A percentile compares a stretch with the other conserved stretches of the same genome.
These are phyloP conservation scores for Gymnoscelis rufifasciata DNA, from an alignment of 2,888 invertebrate species.

Conservation along the genomic window DNA sequence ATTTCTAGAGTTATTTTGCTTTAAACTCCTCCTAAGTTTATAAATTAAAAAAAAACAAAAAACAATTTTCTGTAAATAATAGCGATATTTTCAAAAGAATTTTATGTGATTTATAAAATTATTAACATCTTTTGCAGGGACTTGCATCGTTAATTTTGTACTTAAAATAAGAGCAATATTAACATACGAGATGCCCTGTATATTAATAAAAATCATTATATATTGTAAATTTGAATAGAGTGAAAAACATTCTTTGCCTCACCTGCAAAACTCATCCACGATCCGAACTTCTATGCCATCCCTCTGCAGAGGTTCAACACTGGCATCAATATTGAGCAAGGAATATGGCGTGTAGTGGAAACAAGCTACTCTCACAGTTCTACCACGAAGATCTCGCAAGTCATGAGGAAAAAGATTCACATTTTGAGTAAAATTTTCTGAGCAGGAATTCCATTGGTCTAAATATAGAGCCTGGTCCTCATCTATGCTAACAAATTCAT, in stretches of 20 bases:
- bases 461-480: slow-evolving; percentile 45
- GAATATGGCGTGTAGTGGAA: slow-evolving; percentile 81
- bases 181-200: too few species aligned
- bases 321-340: slow-evolving; percentile 60
- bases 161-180: too few species aligned
- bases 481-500: slow-evolving; percentile 58
- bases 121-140: too few species aligned
- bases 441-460: slow-evolving; percentile 64
- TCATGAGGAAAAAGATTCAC: slow-evolving; percentile 70
- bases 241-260: slow-evolving; percentile 5
- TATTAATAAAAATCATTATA: too few species aligned
- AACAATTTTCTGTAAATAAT: too few species aligned
- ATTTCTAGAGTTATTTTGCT: too few species aligned
- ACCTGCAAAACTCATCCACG: slow-evolving; percentile 74
- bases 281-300: slow-evolving; percentile 78
- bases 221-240: too few species aligned
- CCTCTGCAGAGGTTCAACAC: slow-evolving; percentile 47
- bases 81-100: too few species aligned
- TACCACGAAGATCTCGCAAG: slow-evolving; percentile 64
- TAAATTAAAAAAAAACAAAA: too few species aligned
- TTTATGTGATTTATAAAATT: too few species aligned
- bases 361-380: slow-evolving; percentile 69
- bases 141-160: too few species aligned
- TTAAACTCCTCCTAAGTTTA: too few species aligned
- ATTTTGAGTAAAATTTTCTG: slow-evolving; percentile 44